Base-by-base conservation (phyloP, 2,888 invertebrate genomes). In the Beris morrisii region DNA sequence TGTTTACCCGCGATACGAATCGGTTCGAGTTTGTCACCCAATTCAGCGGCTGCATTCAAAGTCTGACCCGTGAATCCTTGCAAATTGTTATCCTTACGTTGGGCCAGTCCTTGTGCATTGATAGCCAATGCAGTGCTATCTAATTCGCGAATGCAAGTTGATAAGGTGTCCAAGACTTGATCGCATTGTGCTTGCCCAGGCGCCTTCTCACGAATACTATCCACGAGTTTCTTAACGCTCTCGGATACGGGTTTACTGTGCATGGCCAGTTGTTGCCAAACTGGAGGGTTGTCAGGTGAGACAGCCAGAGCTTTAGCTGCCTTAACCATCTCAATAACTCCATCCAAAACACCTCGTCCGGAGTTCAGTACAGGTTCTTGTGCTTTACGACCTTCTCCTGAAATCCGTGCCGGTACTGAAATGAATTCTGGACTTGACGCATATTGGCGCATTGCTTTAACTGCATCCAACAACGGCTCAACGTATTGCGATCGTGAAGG, bases 191-290 rank as follows among this genome's bases (percentile, higher is more conserved):
- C 88, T 79, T 97, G 97, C 0, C 98, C 98, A 0, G 98, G 98
- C 0, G 97, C 96, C 74, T 93, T 93, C 76, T 97, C 97, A 63
- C 92, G 88, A 73, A 97, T 95, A 70, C 94, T 93, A 12, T 93
- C 89, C 4, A 97, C 96, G 4, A 99, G 85, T 11, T 89, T 87
- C 81, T 98, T 98, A 76, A 99, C 97, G 32, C 95, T 93, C 78
- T 98, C 97, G 1, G 97, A 97, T 1, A 99, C 97, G 59, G 89
- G 90, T 79, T 95, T 97, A 77, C 96, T 96, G 83, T 97, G 95
- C 73, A 88, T 88, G 0, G 97, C 96, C 69, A 99, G 87, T 67
- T 90, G 85, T 78, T 97, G 97, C 96, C 98, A 98, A 28, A 94
- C 94, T 1, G 91, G 86, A 3, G 96, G 92, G 82, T 98, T 97